Evolutionary conservation across 2,113 vertebrate genomes (phyloP).

Genomic region (Empidonax traillii): DNA sequence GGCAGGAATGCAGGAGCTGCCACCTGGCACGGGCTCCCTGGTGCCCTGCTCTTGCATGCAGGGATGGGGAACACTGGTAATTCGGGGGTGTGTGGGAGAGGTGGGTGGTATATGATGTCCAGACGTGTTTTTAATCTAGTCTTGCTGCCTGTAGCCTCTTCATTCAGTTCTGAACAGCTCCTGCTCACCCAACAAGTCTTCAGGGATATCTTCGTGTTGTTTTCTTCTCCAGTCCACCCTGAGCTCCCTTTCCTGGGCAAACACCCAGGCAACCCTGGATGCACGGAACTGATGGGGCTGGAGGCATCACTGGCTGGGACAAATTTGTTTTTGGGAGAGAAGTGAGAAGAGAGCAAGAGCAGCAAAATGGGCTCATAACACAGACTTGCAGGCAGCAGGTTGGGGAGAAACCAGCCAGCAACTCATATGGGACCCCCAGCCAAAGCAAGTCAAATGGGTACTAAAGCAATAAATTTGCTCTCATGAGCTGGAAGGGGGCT

Average conservation of each 20-base stretch:
- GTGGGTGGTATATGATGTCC: not conserved
- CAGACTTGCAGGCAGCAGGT: not conserved
- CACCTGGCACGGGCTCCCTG: not conserved
- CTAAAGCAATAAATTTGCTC: not conserved
- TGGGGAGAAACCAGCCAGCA: not conserved
- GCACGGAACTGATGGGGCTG: fast-evolving
- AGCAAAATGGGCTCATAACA: not conserved
- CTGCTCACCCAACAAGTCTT: not conserved
- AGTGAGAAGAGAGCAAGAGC: not conserved
- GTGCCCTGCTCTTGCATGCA: not conserved
- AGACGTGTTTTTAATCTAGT: not conserved
- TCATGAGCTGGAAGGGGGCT: not conserved
- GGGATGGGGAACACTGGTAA: not conserved
- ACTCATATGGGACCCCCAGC: not conserved
- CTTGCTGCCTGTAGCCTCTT: not conserved
- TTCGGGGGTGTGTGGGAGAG: not conserved
- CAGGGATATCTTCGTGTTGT: not conserved
- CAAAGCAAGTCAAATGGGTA: not conserved
- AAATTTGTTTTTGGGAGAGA: fast-evolving
- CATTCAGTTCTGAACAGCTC: not conserved
- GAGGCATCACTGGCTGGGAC: not conserved
- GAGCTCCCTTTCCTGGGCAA: not conserved
- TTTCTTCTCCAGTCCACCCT: not conserved
- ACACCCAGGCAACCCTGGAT: not conserved
- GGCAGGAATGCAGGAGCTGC: not conserved